A percentile compares a stretch with the other conserved stretches of the same genome.
phyloP scores from a whole-genome alignment of 2,113 vertebrate genomes.

The Elephas maximus region DNA sequence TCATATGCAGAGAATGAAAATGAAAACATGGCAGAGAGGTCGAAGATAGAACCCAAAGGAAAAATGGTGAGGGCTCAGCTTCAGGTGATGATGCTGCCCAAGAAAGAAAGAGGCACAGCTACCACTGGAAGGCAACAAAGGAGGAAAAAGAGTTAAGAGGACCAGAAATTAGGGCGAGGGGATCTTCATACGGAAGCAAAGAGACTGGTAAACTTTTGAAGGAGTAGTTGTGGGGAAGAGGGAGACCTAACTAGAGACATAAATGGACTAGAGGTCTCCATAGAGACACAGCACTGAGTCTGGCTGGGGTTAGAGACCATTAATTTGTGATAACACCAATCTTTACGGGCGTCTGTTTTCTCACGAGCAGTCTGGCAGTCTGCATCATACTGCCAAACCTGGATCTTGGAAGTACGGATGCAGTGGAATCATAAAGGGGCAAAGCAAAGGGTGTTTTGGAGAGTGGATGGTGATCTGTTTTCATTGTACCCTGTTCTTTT shows the following conservation, averaged over 20 bases:
- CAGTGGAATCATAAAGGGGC: neutral
- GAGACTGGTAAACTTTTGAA: neutral
- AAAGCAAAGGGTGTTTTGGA: neutral
- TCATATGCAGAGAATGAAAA: neutral
- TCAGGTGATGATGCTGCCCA: neutral
- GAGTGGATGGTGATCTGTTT: neutral
- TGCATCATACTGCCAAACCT: neutral
- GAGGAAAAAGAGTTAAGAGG: neutral
- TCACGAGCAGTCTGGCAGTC: neutral
- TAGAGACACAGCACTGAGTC: neutral
- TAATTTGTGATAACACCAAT: neutral
- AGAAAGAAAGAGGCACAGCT: neutral
- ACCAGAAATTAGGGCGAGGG: accelerated
- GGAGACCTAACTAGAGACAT: neutral
- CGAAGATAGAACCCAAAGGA: neutral
- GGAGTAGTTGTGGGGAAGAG: neutral
- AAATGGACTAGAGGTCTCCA: neutral
- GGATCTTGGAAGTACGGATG: neutral
- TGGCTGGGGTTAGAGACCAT: neutral
- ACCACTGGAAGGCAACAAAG: neutral
- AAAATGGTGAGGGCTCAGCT: neutral
- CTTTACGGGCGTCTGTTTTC: neutral
- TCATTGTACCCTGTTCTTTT: neutral
- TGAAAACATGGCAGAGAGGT: neutral
- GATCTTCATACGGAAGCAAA: neutral